Evolutionary conservation across 2,113 vertebrate species (phyloP).

Genomic region (Manacus vitellinus): DNA sequence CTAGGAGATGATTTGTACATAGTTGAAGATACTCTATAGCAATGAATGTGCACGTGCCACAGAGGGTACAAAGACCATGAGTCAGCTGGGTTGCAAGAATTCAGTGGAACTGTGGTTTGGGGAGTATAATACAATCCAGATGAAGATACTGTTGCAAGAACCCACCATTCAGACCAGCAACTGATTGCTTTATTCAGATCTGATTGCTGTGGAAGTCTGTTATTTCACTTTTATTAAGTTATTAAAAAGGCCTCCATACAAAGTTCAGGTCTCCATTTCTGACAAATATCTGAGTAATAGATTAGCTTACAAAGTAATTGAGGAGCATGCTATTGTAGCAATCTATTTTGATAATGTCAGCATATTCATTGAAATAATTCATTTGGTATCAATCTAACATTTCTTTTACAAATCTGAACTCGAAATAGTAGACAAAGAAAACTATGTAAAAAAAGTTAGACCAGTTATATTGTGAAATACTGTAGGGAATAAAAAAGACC

Average conservation of each 20-base stretch:
- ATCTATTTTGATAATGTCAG: background rate
- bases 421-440: background rate
- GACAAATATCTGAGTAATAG: background rate
- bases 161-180: background rate
- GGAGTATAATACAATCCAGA: background rate
- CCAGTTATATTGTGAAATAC: background rate
- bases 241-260: background rate
- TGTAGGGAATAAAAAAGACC: background rate
- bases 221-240: background rate
- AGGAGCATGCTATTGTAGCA: background rate
- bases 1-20: background rate
- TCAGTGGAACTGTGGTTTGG: background rate
- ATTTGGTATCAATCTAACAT: background rate
- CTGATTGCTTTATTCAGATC: background rate
- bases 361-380: background rate
- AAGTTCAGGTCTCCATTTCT: background rate
- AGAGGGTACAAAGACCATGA: background rate
- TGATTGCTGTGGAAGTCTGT: background rate
- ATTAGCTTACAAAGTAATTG: background rate
- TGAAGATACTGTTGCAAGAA: background rate
- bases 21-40: background rate
- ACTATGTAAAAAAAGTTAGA: background rate
- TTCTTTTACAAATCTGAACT: background rate
- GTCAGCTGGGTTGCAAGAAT: background rate
- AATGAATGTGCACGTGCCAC: fast-evolving